Conservation (phyloP, 2,797 vertebrate genomes). For the Odontamblyopus rebecca region DNA sequence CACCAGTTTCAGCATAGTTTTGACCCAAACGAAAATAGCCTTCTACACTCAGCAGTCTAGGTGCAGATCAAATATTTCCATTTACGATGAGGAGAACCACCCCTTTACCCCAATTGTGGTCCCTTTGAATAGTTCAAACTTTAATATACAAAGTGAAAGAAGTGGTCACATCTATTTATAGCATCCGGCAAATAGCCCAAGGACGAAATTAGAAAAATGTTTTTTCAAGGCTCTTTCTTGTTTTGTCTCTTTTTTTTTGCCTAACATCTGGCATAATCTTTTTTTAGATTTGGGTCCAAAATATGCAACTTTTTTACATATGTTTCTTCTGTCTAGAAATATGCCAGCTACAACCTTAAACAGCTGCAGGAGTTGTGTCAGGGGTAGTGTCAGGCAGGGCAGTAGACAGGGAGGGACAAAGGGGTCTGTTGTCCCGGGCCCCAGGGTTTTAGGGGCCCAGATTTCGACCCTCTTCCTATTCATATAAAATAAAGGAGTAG, state of each 20-base stretch:
- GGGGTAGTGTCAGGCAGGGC: too few relatives aligned
- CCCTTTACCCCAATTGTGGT: background rate
- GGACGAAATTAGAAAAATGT: background rate
- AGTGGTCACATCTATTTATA: background rate
- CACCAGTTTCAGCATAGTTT: background rate
- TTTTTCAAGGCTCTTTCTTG: background rate
- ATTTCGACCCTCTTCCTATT: too few relatives aligned
- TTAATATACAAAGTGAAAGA: background rate
- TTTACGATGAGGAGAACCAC: background rate
- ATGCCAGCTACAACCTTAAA: constrained; percentile 39
- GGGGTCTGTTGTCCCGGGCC: too few relatives aligned
- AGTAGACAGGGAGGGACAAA: too few relatives aligned
- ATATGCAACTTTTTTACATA: background rate
- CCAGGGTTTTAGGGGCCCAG: too few relatives aligned
- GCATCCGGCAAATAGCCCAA: background rate
- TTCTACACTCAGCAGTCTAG: background rate
- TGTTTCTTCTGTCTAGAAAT: background rate
- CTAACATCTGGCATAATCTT: background rate
- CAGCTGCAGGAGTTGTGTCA: background rate
- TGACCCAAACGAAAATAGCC: background rate
- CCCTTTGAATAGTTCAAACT: background rate
- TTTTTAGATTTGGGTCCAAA: background rate
- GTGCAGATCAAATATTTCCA: background rate
- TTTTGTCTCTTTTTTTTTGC: background rate
- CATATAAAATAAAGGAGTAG: too few relatives aligned